These are phyloP conservation scores for Noturus placidus DNA, from an alignment of 2,113 vertebrate genomes.

Conservation along the genomic window DNA sequence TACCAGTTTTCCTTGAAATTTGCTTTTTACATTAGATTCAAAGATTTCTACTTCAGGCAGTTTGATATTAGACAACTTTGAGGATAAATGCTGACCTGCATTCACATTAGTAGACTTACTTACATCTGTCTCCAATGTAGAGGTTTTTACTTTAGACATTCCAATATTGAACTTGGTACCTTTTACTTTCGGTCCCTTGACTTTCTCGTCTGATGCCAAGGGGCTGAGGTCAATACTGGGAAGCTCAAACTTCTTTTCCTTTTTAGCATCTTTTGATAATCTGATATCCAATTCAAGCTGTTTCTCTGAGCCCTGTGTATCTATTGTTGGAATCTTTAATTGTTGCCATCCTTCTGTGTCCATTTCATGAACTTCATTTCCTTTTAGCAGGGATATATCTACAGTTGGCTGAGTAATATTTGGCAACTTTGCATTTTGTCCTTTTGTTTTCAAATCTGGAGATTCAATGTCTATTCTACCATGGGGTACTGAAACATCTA, in stretches of 20 bases:
- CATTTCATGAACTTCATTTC: conserved; percentile 10
- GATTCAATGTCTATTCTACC: conserved; percentile 39
- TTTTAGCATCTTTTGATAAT: too few species aligned
- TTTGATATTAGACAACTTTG: conserved; percentile 56
- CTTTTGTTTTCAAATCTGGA: conserved; percentile 26
- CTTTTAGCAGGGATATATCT: conserved; percentile 30
- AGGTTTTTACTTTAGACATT: conserved; percentile 48
- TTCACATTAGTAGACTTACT: background rate
- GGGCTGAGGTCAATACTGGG: too few species aligned
- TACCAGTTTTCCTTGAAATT: conserved; percentile 35
- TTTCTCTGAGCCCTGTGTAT: conserved; percentile 59
- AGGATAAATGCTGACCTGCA: conserved; percentile 49
- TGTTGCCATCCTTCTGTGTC: conserved; percentile 34
- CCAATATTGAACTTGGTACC: conserved; percentile 52
- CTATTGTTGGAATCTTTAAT: conserved; percentile 62
- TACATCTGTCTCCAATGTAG: conserved; percentile 2
- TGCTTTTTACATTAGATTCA: conserved; percentile 56
- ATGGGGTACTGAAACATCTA: conserved; percentile 27
- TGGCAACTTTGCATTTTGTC: conserved; percentile 18
- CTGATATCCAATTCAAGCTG: conserved; percentile 37
- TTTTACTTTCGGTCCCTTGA: conserved; percentile 27
- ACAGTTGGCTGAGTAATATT: background rate
- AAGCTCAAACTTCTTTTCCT: too few species aligned
- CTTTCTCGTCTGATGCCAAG: conserved; percentile 37
- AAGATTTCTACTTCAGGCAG: conserved; percentile 66